Evolutionary conservation across 2,797 vertebrate species (phyloP), one percentile per base, ranked within the genome.

Genomic region (Galago senegalensis): DNA sequence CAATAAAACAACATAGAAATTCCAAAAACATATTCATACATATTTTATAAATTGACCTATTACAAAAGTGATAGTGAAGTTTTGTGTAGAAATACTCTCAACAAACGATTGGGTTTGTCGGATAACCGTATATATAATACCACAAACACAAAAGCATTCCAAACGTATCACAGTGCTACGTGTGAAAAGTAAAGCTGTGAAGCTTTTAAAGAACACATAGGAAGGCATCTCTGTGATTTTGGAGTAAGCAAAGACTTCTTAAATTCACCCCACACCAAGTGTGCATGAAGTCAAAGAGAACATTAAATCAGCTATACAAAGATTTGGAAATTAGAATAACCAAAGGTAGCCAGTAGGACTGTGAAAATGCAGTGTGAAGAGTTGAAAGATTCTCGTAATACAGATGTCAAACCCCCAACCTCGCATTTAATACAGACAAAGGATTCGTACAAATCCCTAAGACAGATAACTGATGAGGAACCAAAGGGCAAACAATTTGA

Each of bases 251-350:
- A 72, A 69, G 4, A 70, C 56, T 75, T 80, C 29, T 75, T 70
- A 75, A 37, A 69, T 11, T 11, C 18, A 77, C 5, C 61, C 1
- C 7, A 31, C 43, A 58, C 1, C 65, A 13, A 58, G 0, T 49
- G 20, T 4, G 83, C 63, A 1, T 1, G n/a, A 56, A 25, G 37
- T 27, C 3, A 79, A 53, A 76, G 89, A 4, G 0, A 40, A 93
- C 17, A 6, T 23, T 61, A 91, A 87, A 84, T 13, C 6, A 56
- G 4, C 3, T 87, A 29, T 58, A 17, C 3, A 46, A 89, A 67
- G 8, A 89, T 67, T 72, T 58, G 56, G 5, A 91, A 95, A 79
- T 75, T 46, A 87, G 11, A 18, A 65, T 65, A 6, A 77, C 7
- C 23, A 88, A 85, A 53, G 70, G 4, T 72, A 49, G 16, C 37